Conservation (phyloP, 2,113 vertebrate species). For the Pao palembangensis region DNA sequence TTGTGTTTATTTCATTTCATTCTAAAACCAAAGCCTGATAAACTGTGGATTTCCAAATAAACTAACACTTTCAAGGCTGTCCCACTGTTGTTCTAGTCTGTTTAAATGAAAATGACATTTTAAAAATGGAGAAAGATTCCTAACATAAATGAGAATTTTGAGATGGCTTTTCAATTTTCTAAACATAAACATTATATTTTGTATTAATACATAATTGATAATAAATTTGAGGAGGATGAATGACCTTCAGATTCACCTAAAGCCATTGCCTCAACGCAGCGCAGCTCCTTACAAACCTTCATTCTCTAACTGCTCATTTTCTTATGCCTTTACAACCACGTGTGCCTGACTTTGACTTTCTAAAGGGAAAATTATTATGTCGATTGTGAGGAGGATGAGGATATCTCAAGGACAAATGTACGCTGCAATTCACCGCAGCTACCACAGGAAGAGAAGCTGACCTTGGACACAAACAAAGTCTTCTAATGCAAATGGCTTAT, state of each 20-base stretch:
- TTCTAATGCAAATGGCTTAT: constrained; percentile 9
- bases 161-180: no score
- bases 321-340: constrained; percentile 13
- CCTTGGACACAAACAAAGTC: constrained; percentile 20
- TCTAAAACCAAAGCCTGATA: no score
- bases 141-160: no score
- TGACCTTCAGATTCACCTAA: constrained; percentile 13
- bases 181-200: no score
- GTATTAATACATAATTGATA: no score
- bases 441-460: constrained; percentile 17
- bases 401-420: constrained; percentile 19
- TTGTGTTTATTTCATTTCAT: no score
- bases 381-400: constrained; percentile 8
- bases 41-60: no score
- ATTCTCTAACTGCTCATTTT: not conserved
- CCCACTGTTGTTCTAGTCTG: no score
- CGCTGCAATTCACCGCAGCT: constrained; percentile 10
- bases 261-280: not conserved
- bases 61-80: no score
- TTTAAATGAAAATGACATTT: no score
- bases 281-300: not conserved
- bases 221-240: constrained; percentile 16
- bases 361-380: constrained; percentile 8
- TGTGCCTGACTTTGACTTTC: constrained; percentile 12
- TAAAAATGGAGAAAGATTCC: no score